phyloP scores from a whole-genome alignment of 1,140 invertebrate species.

The Drosophila bocki region DNA sequence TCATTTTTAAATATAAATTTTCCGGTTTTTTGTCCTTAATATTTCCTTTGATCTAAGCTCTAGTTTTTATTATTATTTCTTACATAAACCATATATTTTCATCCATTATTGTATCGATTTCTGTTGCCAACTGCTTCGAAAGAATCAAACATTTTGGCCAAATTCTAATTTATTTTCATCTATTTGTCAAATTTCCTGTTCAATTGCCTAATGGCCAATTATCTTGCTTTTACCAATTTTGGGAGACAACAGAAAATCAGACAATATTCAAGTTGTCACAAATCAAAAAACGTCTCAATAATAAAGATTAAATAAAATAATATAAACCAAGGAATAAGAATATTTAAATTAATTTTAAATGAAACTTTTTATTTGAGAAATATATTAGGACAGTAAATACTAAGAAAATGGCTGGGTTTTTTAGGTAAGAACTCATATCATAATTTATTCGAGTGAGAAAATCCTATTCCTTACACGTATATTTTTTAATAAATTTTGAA shows the following conservation, averaged over 20 bases:
- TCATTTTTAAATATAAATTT: no score
- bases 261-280: slow-evolving; percentile 13
- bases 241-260: slow-evolving; percentile 8
- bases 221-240: slow-evolving; percentile 50
- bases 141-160: slow-evolving; percentile 13
- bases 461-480: not conserved
- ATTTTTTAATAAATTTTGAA: not conserved
- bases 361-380: no score
- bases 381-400: no score
- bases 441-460: no score
- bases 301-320: not conserved
- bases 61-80: not conserved
- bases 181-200: slow-evolving; percentile 61
- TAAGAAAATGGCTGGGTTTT: no score
- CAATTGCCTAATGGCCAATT: slow-evolving; percentile 59
- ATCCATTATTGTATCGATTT: not conserved
- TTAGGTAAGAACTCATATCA: no score
- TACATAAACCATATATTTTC: not conserved
- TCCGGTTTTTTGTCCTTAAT: no score
- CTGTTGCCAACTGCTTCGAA: slow-evolving; percentile 25
- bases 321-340: not conserved
- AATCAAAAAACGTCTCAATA: slow-evolving; percentile 27
- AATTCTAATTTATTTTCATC: slow-evolving; percentile 62
- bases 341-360: not conserved
- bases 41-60: no score